Evolutionary conservation across 2,113 vertebrate genomes (phyloP).

Genomic region (Phalacrocorax carbo): DNA sequence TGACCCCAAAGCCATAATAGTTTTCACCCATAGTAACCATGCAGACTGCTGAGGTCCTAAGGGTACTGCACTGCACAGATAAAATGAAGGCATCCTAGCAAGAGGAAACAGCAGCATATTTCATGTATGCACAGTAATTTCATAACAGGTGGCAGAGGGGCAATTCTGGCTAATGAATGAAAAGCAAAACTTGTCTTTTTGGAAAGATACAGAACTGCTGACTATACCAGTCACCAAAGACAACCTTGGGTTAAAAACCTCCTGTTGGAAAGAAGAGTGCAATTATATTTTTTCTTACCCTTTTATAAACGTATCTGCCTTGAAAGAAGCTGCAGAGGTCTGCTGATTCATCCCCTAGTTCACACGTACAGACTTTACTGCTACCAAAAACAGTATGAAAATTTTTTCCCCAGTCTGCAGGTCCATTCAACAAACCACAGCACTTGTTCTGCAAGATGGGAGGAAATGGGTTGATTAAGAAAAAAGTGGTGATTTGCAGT

Average conservation of each 20-base stretch:
- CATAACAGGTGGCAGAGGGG: not conserved
- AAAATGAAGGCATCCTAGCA: not conserved
- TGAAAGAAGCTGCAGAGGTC: fast-evolving
- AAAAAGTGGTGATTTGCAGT: not conserved
- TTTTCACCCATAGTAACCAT: not conserved
- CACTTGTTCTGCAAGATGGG: constrained; percentile 65
- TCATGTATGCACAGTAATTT: not conserved
- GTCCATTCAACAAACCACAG: constrained; percentile 68
- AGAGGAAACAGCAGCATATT: not conserved
- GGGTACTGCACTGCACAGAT: no score
- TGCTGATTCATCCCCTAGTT: fast-evolving
- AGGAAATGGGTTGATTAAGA: not conserved
- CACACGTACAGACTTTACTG: constrained; percentile 39
- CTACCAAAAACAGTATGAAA: fast-evolving
- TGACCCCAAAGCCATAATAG: not conserved
- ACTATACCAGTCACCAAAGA: not conserved
- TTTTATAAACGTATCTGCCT: fast-evolving
- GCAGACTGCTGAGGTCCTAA: not conserved
- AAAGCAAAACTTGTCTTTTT: not conserved
- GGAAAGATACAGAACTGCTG: not conserved
- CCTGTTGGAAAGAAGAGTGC: not conserved
- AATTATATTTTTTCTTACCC: not conserved
- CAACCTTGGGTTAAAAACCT: not conserved
- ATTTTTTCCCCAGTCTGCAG: constrained; percentile 62
- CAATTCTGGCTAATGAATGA: not conserved